Conservation (phyloP, 2,113 vertebrate species). For the Bos indicus region DNA sequence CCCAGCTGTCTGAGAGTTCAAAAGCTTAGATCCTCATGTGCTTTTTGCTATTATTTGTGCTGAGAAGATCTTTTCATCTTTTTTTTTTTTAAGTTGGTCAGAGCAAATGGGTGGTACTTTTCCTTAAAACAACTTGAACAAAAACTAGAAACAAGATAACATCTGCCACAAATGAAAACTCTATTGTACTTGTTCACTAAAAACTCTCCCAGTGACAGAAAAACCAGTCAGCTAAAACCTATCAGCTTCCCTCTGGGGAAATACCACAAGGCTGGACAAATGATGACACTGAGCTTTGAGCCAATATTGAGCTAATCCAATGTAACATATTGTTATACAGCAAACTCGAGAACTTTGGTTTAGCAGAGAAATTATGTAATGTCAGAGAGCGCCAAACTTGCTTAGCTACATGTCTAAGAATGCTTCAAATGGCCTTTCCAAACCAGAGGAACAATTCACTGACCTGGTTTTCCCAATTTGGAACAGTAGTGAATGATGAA, state of each 20-base stretch:
- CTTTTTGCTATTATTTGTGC: constrained; percentile 34
- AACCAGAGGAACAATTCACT: background rate
- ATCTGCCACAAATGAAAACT: constrained; percentile 53
- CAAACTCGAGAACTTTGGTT: constrained; percentile 31
- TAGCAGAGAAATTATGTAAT: constrained; percentile 27
- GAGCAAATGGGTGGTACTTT: constrained; percentile 46
- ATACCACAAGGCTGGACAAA: background rate
- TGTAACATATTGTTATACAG: background rate
- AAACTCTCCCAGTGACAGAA: background rate
- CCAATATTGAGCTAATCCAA: background rate
- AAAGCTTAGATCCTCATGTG: constrained; percentile 34
- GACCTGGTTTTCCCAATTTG: background rate
- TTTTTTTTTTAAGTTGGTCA: constrained; percentile 33
- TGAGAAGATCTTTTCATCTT: constrained; percentile 52
- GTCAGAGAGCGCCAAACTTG: background rate
- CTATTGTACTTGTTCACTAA: background rate
- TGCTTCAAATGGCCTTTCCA: background rate
- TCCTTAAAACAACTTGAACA: constrained; percentile 42
- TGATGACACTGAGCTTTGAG: constrained; percentile 5
- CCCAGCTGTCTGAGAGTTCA: constrained; percentile 40
- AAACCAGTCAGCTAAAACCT: background rate
- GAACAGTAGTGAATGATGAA: background rate
- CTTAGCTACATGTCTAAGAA: constrained; percentile 52
- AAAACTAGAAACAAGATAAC: constrained; percentile 48
- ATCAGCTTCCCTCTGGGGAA: background rate